Conservation (phyloP, 2,888 invertebrate genomes). For the Anarsia innoxiella region DNA sequence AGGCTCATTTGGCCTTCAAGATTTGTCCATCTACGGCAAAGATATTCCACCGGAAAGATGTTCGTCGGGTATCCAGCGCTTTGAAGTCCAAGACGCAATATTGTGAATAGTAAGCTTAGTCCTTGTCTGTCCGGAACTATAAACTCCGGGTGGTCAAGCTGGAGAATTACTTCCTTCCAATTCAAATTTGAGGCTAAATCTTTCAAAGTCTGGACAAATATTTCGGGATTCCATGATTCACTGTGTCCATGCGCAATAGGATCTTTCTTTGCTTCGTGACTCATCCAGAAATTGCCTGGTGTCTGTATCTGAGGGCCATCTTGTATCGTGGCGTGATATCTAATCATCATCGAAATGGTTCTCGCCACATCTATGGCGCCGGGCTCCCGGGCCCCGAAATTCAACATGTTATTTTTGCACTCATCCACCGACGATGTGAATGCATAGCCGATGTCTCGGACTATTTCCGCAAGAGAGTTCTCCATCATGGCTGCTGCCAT, state of each 20-base stretch:
- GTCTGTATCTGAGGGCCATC: slow-evolving; percentile 82
- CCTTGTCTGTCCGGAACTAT: slow-evolving; percentile 90
- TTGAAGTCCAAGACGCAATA: slow-evolving; percentile 87
- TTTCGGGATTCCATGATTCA: slow-evolving; percentile 93
- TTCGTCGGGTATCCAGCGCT: slow-evolving; percentile 81
- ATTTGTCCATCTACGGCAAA: slow-evolving; percentile 95
- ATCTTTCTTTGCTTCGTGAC: slow-evolving; percentile 73
- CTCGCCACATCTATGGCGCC: slow-evolving; percentile 89
- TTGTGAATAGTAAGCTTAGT: slow-evolving; percentile 86
- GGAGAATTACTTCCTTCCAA: slow-evolving; percentile 94
- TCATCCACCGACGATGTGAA: slow-evolving; percentile 92
- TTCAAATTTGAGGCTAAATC: slow-evolving; percentile 90
- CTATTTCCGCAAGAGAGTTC: slow-evolving; percentile 88
- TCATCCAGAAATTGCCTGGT: slow-evolving; percentile 79
- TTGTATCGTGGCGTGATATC: slow-evolving; percentile 80
- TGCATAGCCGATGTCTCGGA: slow-evolving; percentile 93
- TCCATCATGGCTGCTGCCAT: slow-evolving; percentile 79
- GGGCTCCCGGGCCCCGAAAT: slow-evolving; percentile 88
- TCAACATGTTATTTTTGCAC: slow-evolving; percentile 88
- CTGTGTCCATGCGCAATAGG: slow-evolving; percentile 49
- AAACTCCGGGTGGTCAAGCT: slow-evolving; percentile 94
- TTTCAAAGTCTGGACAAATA: slow-evolving; percentile 93
- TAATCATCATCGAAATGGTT: slow-evolving; percentile 89
- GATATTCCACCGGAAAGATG: slow-evolving; percentile 89
- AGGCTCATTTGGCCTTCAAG: slow-evolving; percentile 94